Evolutionary conservation across 2,113 vertebrate species (phyloP).

Genomic region (Platichthys flesus): DNA sequence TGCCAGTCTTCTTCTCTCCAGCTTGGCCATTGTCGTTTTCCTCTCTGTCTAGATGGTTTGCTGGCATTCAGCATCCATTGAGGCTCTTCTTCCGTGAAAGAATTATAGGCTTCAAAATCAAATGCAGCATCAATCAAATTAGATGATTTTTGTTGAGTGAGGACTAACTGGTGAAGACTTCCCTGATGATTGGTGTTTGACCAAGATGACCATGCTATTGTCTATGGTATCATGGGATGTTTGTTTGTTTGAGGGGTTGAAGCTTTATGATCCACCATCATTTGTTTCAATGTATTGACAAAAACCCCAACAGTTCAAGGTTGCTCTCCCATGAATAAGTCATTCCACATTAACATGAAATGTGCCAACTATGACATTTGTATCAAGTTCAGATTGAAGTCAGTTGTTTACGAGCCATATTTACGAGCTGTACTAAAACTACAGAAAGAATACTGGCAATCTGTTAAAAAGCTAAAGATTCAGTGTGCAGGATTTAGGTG

Average conservation of each 20-base stretch:
- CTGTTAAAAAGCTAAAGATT: too few species aligned
- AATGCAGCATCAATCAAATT: slow-evolving; percentile 56
- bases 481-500: too few species aligned
- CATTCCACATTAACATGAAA: background rate
- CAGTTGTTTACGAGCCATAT: background rate
- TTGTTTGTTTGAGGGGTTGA: background rate
- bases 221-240: slow-evolving; percentile 7
- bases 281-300: background rate
- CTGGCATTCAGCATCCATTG: slow-evolving; percentile 65
- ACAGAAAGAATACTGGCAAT: background rate
- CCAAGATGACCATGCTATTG: slow-evolving; percentile 11
- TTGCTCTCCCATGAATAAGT: background rate
- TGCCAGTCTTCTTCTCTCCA: slow-evolving; percentile 45
- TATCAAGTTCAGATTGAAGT: background rate
- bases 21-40: slow-evolving; percentile 61
- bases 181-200: background rate
- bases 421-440: background rate
- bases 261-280: background rate
- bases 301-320: background rate
- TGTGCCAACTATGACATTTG: background rate
- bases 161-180: background rate
- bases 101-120: slow-evolving; percentile 24
- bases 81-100: slow-evolving; percentile 29
- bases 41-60: slow-evolving; percentile 66
- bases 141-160: slow-evolving; percentile 8